A percentile compares a stretch with the other conserved stretches of the same genome.
phyloP scores from a whole-genome alignment of 2,797 vertebrate species.

The Oreochromis grahami region DNA sequence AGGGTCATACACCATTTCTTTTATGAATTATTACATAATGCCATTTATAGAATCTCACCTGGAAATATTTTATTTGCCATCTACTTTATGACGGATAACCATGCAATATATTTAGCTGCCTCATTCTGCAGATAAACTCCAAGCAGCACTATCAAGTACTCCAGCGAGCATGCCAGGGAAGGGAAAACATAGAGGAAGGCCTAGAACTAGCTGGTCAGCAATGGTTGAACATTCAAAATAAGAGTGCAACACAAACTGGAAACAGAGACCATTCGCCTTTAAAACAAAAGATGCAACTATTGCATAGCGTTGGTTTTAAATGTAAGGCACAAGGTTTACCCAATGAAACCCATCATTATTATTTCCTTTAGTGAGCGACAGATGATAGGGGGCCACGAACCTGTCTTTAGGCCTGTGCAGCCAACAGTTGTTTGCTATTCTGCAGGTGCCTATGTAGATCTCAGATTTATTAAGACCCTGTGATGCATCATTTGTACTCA shows the following conservation, averaged over 20 bases:
- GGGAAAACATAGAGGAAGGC: neutral
- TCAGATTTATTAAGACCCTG: neutral
- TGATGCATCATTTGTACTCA: neutral
- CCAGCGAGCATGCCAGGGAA: neutral
- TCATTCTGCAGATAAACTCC: neutral
- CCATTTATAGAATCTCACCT: neutral
- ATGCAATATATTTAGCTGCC: neutral
- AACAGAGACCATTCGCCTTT: neutral
- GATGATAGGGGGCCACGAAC: neutral
- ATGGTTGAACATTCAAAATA: neutral
- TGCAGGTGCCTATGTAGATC: neutral
- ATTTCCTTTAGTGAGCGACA: fast-evolving
- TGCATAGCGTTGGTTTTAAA: neutral
- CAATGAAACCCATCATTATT: neutral
- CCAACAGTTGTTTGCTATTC: neutral
- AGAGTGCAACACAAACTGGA: neutral
- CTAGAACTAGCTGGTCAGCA: neutral
- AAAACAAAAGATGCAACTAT: neutral
- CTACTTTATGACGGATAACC: neutral
- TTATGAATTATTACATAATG: neutral
- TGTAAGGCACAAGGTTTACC: neutral
- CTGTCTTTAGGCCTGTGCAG: neutral
- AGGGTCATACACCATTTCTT: neutral
- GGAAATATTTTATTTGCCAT: neutral
- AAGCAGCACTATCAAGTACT: neutral